These are phyloP conservation scores for Galaxias olidus DNA, from an alignment of 2,797 vertebrate species.

Conservation along the genomic window DNA sequence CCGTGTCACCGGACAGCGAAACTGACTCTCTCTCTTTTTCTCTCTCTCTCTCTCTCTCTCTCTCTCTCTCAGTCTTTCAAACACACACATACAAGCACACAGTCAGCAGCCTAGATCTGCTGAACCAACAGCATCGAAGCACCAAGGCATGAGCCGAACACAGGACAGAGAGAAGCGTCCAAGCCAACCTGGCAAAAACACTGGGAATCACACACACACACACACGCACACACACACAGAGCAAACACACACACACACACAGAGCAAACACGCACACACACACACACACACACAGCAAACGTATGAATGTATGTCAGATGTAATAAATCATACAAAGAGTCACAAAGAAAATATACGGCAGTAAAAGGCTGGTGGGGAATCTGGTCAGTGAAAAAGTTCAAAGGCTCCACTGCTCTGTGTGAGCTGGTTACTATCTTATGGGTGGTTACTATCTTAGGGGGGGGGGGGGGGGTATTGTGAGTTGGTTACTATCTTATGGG, in stretches of 20 bases:
- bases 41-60: not conserved
- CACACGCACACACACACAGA: constrained; percentile 10
- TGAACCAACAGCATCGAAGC: constrained; percentile 53
- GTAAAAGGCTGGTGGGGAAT: constrained; percentile 22
- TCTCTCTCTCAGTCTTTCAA: not conserved
- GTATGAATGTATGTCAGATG: not conserved
- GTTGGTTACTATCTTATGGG: too few relatives aligned
- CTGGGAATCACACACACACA: not conserved
- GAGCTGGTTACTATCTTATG: constrained; percentile 3
- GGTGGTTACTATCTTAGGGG: too few relatives aligned
- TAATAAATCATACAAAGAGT: constrained; percentile 27
- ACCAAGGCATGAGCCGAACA: constrained; percentile 24
- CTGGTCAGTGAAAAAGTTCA: constrained; percentile 22
- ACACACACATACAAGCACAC: constrained; percentile 46
- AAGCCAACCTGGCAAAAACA: constrained; percentile 1
- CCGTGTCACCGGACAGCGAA: constrained; percentile 47
- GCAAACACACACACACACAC: constrained; percentile 27
- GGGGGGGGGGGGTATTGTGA: constrained; percentile 1
- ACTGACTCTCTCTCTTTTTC: constrained; percentile 20
- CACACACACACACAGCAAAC: constrained; percentile 14
- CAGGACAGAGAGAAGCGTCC: constrained; percentile 48
- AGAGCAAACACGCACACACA: not conserved
- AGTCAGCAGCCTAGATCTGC: constrained; percentile 66
- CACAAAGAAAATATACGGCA: not conserved
- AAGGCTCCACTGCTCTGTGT: not conserved